A percentile compares a stretch with the other conserved stretches of the same genome.
phyloP scores from a whole-genome alignment of 1,140 invertebrate species.

The Hyles vespertilio region DNA sequence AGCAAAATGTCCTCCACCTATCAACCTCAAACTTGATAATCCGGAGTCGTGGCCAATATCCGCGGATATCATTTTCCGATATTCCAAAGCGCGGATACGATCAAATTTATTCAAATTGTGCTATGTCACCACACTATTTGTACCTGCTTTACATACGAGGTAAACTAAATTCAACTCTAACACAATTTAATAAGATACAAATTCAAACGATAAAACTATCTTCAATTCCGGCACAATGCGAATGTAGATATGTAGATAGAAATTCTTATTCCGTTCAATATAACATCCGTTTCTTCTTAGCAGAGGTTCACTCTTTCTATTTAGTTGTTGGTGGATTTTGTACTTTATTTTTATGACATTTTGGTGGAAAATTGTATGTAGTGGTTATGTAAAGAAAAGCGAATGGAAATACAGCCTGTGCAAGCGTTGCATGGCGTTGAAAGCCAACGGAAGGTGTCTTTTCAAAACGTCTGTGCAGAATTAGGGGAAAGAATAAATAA shows the following conservation, averaged over 20 bases:
- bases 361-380: slow-evolving; percentile 10
- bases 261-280: slow-evolving; percentile 71
- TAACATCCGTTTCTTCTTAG: slow-evolving; percentile 67
- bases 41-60: slow-evolving; percentile 50
- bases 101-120: slow-evolving; percentile 72
- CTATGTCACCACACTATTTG: slow-evolving; percentile 47
- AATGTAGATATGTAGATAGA: slow-evolving; percentile 66
- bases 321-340: slow-evolving; percentile 8
- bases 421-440: slow-evolving; percentile 44
- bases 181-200: slow-evolving; percentile 11
- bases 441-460: slow-evolving; percentile 21
- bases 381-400: slow-evolving; percentile 20
- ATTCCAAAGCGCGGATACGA: slow-evolving; percentile 39
- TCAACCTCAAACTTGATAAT: slow-evolving; percentile 37
- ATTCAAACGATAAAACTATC: slow-evolving; percentile 17
- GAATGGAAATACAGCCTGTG: slow-evolving; percentile 34
- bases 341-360: slow-evolving; percentile 2
- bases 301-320: slow-evolving; percentile 45
- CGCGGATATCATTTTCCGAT: slow-evolving; percentile 62
- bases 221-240: slow-evolving; percentile 50
- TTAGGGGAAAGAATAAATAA: too few relatives aligned
- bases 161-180: slow-evolving; percentile 24
- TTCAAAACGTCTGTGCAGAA: slow-evolving; percentile 7
- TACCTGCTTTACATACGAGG: slow-evolving; percentile 15
- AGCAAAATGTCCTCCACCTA: too few relatives aligned